Conservation (phyloP, 2,797 vertebrate species). For the Tiaroga cobitis region DNA sequence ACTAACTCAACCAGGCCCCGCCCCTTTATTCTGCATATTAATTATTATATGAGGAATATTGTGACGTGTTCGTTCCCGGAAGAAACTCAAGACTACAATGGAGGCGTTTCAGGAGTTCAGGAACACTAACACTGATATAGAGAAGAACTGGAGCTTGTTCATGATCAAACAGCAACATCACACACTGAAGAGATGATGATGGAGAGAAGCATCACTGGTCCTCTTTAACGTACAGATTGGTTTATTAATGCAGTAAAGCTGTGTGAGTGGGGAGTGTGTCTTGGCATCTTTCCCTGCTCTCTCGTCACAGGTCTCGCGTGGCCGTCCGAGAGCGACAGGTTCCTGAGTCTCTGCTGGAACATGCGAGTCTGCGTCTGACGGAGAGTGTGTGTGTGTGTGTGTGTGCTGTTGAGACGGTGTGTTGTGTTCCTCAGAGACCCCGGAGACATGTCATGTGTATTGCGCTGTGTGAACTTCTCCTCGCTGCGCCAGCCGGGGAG, state of each 20-base stretch:
- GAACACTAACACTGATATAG: not conserved
- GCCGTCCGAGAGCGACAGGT: slow-evolving; percentile 1
- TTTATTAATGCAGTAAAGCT: not conserved
- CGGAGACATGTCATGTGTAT: slow-evolving; percentile 77
- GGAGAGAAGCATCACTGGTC: too few species aligned
- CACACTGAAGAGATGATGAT: too few species aligned
- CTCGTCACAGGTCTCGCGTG: slow-evolving; percentile 35
- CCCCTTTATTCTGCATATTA: too few species aligned
- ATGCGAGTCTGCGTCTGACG: slow-evolving; percentile 48
- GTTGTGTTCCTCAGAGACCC: slow-evolving; percentile 45
- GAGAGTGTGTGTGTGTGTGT: slow-evolving; percentile 46
- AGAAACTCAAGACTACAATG: not conserved
- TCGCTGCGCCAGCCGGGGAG: slow-evolving; percentile 68
- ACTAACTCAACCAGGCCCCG: too few species aligned
- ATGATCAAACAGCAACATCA: not conserved
- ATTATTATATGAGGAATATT: too few species aligned
- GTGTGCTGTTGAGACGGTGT: slow-evolving; percentile 52
- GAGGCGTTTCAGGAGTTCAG: not conserved
- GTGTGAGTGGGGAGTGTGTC: slow-evolving; percentile 22
- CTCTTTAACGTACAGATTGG: not conserved
- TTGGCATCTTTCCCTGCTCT: slow-evolving; percentile 24
- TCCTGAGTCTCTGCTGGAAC: slow-evolving; percentile 12
- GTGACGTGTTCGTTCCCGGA: not conserved
- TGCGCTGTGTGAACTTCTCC: slow-evolving; percentile 73
- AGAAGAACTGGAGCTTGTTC: not conserved